phyloP scores from a whole-genome alignment of 2,888 invertebrate genomes.

The Helicoverpa assulta region DNA sequence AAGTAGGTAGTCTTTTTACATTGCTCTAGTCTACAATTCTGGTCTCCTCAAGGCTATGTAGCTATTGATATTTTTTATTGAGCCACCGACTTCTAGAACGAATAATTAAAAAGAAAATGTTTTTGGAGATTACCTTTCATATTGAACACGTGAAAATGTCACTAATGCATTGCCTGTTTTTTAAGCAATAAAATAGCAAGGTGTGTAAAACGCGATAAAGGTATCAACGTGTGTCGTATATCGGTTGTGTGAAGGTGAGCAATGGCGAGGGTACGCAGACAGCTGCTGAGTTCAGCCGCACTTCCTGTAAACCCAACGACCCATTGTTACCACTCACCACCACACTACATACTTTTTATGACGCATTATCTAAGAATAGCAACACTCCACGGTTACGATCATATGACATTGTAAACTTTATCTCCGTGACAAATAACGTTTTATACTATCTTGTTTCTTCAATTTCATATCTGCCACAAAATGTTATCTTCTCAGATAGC shows the following conservation, averaged over 20 bases:
- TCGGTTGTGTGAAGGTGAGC: constrained; percentile 57
- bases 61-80: no score
- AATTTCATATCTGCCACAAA: constrained; percentile 31
- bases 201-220: constrained; percentile 41
- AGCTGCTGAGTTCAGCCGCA: constrained; percentile 81
- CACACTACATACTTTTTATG: constrained; percentile 78
- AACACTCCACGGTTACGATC: constrained; percentile 61
- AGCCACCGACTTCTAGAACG: no score
- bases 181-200: constrained; percentile 23
- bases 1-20: no score
- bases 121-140: not conserved
- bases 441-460: constrained; percentile 51
- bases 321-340: constrained; percentile 77
- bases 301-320: constrained; percentile 83
- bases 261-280: constrained; percentile 62
- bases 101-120: no score
- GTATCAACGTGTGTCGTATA: constrained; percentile 31
- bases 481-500: constrained; percentile 39
- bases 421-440: constrained; percentile 66
- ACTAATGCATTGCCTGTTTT: not conserved
- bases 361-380: constrained; percentile 71
- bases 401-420: constrained; percentile 67
- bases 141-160: not conserved
- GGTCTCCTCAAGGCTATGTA: no score
- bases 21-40: no score